phyloP scores from a whole-genome alignment of 2,113 vertebrate genomes.

The Pachypanchax playfairii region DNA sequence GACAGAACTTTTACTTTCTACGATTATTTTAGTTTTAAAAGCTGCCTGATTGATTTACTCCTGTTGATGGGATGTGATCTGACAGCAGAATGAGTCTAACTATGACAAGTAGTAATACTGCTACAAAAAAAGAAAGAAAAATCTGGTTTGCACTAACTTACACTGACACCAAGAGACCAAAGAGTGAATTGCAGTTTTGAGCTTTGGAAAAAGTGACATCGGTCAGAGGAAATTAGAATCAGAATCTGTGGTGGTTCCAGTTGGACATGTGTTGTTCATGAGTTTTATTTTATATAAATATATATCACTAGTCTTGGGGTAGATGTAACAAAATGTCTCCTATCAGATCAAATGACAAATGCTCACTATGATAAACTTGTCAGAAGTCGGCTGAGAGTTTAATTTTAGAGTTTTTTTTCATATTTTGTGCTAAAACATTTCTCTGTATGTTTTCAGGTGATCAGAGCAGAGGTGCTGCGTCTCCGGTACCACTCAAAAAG shows the following conservation, averaged over 20 bases:
- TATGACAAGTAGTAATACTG: neutral
- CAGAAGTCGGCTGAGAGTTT: neutral
- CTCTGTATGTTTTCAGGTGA: conserved; percentile 80
- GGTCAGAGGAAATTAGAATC: too few species aligned
- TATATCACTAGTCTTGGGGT: too few species aligned
- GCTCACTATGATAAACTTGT: too few species aligned
- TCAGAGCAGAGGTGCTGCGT: conserved; percentile 85
- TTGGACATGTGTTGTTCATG: too few species aligned
- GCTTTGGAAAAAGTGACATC: fast-evolving
- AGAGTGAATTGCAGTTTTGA: conserved; percentile 32
- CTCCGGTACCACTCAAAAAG: conserved; percentile 91
- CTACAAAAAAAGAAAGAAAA: neutral
- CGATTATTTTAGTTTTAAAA: neutral
- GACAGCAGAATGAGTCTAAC: conserved; percentile 1
- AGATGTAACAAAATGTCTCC: too few species aligned
- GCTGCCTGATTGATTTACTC: neutral
- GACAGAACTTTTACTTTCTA: neutral
- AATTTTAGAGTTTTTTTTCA: neutral
- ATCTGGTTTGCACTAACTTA: conserved; percentile 8
- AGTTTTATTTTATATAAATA: too few species aligned
- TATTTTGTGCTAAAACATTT: neutral
- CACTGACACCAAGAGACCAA: conserved; percentile 69
- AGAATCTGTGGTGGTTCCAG: too few species aligned
- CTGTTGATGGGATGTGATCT: neutral
- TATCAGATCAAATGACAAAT: too few species aligned